Evolutionary conservation across 2,113 vertebrate species (phyloP).

Genomic region (Mastomys natalensis): DNA sequence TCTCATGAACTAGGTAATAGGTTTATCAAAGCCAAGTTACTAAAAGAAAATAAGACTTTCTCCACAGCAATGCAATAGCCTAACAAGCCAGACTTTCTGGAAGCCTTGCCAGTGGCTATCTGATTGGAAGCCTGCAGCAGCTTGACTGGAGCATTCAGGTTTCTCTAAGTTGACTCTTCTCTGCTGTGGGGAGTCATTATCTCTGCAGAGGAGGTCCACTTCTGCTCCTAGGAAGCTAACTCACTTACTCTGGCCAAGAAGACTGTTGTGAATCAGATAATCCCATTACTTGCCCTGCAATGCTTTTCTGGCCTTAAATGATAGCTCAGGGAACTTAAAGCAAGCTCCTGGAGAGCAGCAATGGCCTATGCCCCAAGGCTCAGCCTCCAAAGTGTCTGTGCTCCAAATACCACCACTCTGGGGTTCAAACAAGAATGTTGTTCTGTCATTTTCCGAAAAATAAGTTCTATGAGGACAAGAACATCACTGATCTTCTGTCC

Average conservation of each 20-base stretch:
- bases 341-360: background rate
- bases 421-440: background rate
- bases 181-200: conserved; percentile 17
- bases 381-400: background rate
- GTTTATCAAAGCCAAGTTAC: conserved; percentile 2
- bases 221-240: conserved; percentile 51
- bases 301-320: background rate
- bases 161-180: background rate
- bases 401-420: conserved; percentile 17
- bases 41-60: conserved; percentile 32
- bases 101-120: background rate
- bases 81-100: conserved; percentile 37
- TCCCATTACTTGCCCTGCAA: background rate
- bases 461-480: background rate
- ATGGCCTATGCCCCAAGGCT: background rate
- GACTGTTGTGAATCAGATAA: conserved; percentile 1
- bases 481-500: background rate
- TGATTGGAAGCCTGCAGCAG: background rate
- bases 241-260: conserved; percentile 57
- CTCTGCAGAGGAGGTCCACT: background rate
- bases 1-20: background rate
- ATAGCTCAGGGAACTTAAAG: background rate
- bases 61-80: background rate
- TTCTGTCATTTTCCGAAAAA: background rate
- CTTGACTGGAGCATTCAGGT: background rate